Conservation (phyloP, 2,113 vertebrate genomes). For the Poeciliopsis retropinna region DNA sequence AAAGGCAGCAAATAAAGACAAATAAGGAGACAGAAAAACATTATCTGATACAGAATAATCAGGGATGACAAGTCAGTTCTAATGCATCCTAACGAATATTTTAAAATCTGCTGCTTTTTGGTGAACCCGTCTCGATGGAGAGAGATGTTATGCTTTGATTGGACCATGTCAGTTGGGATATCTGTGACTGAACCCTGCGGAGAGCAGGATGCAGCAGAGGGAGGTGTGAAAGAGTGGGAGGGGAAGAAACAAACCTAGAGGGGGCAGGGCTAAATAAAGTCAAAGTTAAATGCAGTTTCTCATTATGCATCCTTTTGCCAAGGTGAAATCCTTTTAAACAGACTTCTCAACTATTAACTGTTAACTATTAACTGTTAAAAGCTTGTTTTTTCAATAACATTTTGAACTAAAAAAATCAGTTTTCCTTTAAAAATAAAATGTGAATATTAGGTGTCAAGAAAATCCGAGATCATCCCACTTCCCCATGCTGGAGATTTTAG, state of each 20-base stretch:
- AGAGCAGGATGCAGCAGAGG: conserved; percentile 14
- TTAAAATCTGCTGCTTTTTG: conserved; percentile 14
- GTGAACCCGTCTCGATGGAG: background rate
- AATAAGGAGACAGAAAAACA: background rate
- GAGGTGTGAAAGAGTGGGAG: conserved; percentile 46
- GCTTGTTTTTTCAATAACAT: too few species aligned
- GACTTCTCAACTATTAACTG: background rate
- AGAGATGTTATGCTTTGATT: conserved; percentile 39
- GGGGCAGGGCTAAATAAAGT: conserved; percentile 50
- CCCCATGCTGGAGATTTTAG: too few species aligned
- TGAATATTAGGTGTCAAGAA: too few species aligned
- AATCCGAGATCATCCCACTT: too few species aligned
- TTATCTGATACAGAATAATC: conserved; percentile 8
- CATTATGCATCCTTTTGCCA: background rate
- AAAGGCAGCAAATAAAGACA: conserved; percentile 1
- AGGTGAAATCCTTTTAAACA: background rate
- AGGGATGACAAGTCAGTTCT: background rate
- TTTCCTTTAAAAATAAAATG: too few species aligned
- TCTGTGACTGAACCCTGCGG: conserved; percentile 38
- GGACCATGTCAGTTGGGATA: conserved; percentile 59
- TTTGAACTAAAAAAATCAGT: too few species aligned
- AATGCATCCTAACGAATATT: background rate
- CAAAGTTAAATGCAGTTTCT: conserved; percentile 28
- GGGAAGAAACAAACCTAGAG: conserved; percentile 21
- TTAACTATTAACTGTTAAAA: too few species aligned